phyloP scores from a whole-genome alignment of 1,140 invertebrate genomes.

The Camponotus vicinus region DNA sequence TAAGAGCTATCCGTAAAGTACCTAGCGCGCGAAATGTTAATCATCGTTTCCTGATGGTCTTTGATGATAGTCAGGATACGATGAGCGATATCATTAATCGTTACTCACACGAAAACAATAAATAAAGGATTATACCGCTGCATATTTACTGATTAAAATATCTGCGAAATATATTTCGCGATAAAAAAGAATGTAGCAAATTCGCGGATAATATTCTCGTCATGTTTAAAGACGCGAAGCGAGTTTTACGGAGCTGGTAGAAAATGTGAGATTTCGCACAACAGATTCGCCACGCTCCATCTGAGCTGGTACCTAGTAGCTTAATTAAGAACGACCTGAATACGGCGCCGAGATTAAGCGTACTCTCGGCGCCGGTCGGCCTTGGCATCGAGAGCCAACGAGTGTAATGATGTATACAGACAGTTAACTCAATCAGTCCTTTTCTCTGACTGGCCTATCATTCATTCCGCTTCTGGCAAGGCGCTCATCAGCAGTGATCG shows the following conservation, averaged over 20 bases:
- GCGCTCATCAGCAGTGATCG: constrained; percentile 68
- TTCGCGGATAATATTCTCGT: background rate
- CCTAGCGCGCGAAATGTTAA: constrained; percentile 50
- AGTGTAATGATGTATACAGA: constrained; percentile 70
- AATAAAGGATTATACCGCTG: background rate
- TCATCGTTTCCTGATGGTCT: background rate
- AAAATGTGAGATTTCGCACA: background rate
- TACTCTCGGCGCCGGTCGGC: constrained; percentile 60
- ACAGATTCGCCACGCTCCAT: constrained; percentile 24
- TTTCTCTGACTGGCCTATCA: constrained; percentile 69
- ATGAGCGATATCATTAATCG: background rate
- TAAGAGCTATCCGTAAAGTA: constrained; percentile 30
- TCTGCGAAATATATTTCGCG: background rate
- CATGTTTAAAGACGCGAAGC: background rate
- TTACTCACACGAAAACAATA: background rate
- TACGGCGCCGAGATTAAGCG: constrained; percentile 67
- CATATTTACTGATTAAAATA: background rate
- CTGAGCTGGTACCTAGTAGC: constrained; percentile 34
- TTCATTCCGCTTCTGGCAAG: constrained; percentile 68
- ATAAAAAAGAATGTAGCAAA: background rate
- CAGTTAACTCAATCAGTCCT: constrained; percentile 76
- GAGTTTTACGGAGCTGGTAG: background rate
- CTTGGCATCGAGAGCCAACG: constrained; percentile 66
- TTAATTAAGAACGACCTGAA: constrained; percentile 76
- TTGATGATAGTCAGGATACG: background rate